Base-by-base conservation (phyloP, 1,140 invertebrate genomes). In the Atta texana region DNA sequence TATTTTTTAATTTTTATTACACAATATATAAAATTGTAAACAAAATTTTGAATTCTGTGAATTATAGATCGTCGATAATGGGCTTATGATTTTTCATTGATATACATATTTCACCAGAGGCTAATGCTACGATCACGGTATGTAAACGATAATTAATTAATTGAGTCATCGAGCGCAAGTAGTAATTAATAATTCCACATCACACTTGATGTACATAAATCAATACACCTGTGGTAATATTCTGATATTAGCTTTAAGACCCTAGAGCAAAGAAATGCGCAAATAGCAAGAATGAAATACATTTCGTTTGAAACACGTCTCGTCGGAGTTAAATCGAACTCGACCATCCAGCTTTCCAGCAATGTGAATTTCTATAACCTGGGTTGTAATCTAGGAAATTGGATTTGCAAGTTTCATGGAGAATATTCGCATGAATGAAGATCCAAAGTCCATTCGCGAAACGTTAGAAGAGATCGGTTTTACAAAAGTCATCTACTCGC, bases 351-450 rank as follows among this genome's bases (percentile, higher is more conserved):
- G 64, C 39, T 85, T 88, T 51, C 64, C 49, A 39, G 59, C 77
- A 39, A 12, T 18, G 24, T 57, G 61, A 81, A 77, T 81, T 86
- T 28, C 68, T 21, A 16, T 44, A 78, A 44, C n/a, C 7, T 77
- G 44, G n/a, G 53, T 57, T 80, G 61, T 80, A 86, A 80, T 76
- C 34, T 55, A 55, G 82, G 55, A 88, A 88, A 89, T 89, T 76
- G 69, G 69, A 86, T 88, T 78, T 80, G 44, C 81, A 89, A 88
- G 68, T 88, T 88, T 88, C 66, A 86, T 86, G 69, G 44, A 31
- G 66, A n/a, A 78, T 31, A 69, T 18, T 59, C 12, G 44, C 7
- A 14, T 12, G 57, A 61, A 71, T 44, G 77, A 80, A 39, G 75
- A 80, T 78, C 55, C 61, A 69, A 53, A 57, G 31, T 57, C 31